These are phyloP conservation scores for Melanostigma gelatinosum DNA, from an alignment of 2,113 vertebrate genomes.

Conservation along the genomic window DNA sequence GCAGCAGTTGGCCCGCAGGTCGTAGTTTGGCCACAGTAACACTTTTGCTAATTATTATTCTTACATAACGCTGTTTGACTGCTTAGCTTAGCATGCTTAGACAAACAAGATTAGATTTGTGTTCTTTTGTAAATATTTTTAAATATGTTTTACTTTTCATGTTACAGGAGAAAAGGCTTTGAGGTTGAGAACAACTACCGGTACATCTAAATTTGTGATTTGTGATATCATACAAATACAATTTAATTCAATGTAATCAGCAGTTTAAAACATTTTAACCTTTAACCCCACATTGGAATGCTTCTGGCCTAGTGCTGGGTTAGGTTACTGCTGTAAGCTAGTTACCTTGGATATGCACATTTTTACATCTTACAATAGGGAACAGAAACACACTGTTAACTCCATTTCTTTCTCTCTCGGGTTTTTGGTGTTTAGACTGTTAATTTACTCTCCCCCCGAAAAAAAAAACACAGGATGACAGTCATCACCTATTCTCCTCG, in stretches of 20 bases:
- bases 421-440: background rate
- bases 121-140: background rate
- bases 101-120: background rate
- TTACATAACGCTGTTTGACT: background rate
- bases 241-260: background rate
- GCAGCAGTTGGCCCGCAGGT: no score
- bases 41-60: background rate
- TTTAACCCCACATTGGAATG: background rate
- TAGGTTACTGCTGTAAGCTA: background rate
- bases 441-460: background rate
- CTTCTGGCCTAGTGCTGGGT: no score
- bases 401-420: background rate
- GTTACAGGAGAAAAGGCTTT: background rate
- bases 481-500: conserved; percentile 71
- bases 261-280: background rate
- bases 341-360: background rate
- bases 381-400: background rate
- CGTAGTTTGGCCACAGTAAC: no score
- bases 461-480: background rate
- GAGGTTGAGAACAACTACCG: background rate
- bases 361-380: background rate
- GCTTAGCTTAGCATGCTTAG: background rate
- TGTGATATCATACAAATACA: background rate
- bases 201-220: background rate
- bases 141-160: background rate